A percentile compares a stretch with the other conserved stretches of the same genome.
Evolutionary conservation across 2,888 invertebrate species (phyloP).

Genomic region (Petrolisthes manimaculis): DNA sequence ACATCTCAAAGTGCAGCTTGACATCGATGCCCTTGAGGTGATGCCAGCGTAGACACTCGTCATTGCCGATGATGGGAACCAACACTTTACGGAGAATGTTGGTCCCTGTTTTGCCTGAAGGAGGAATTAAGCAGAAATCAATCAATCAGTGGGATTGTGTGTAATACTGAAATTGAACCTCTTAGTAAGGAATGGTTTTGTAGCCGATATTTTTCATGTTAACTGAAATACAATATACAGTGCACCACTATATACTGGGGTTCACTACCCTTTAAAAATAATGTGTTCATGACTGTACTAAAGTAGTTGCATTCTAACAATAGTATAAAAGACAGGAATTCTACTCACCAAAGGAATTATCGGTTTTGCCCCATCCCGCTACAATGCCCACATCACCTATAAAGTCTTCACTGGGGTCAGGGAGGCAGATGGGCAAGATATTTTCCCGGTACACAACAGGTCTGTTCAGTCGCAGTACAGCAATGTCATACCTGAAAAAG

Average conservation of each 20-base stretch:
- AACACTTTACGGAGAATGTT: slow-evolving; percentile 83
- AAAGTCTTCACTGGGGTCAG: slow-evolving; percentile 72
- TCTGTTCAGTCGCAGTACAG: slow-evolving; percentile 79
- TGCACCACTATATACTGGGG: too few relatives aligned
- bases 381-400: slow-evolving; percentile 77
- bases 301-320: too few relatives aligned
- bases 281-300: too few relatives aligned
- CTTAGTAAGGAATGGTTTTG: too few relatives aligned
- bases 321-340: neutral
- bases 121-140: neutral
- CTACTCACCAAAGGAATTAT: slow-evolving; percentile 72
- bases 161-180: too few relatives aligned
- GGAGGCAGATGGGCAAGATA: slow-evolving; percentile 85
- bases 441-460: slow-evolving; percentile 78
- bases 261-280: too few relatives aligned
- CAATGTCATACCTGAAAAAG: slow-evolving; percentile 76
- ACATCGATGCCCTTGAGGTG: slow-evolving; percentile 83
- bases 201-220: too few relatives aligned
- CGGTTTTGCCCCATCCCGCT: slow-evolving; percentile 88
- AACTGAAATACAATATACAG: too few relatives aligned
- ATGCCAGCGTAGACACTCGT: slow-evolving; percentile 85
- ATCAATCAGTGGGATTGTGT: too few relatives aligned
- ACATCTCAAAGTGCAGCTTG: slow-evolving; percentile 82
- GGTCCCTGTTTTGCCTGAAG: slow-evolving; percentile 79
- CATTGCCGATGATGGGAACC: slow-evolving; percentile 83